Conservation (phyloP, 2,888 invertebrate species). For the Liopterus haemorrhoidalis region DNA sequence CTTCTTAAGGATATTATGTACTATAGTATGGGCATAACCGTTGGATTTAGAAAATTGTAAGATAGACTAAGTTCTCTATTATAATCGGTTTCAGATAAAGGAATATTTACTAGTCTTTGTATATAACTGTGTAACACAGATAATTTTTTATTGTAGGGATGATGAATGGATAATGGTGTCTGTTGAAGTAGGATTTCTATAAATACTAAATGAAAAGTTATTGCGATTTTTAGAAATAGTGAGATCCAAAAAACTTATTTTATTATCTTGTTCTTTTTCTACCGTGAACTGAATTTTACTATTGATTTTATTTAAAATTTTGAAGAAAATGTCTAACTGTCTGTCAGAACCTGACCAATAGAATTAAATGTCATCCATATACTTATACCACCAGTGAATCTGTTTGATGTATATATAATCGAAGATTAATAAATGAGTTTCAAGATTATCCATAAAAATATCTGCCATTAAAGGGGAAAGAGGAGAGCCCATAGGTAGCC, state of each 20-base stretch:
- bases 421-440: slow-evolving; percentile 6
- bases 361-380: slow-evolving; percentile 12
- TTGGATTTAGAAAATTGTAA: too few relatives aligned
- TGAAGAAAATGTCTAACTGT: slow-evolving; percentile 8
- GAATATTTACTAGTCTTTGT: too few relatives aligned
- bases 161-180: slow-evolving; percentile 11
- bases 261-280: slow-evolving; percentile 9
- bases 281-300: slow-evolving; percentile 12
- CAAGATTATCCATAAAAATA: slow-evolving; percentile 11
- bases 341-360: slow-evolving; percentile 11
- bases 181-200: slow-evolving; percentile 13
- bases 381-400: slow-evolving; percentile 9
- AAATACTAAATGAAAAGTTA: slow-evolving; percentile 8
- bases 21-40: too few relatives aligned
- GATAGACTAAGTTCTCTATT: too few relatives aligned
- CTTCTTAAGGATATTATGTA: too few relatives aligned
- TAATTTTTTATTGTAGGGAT: too few relatives aligned
- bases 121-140: too few relatives aligned
- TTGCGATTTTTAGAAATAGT: slow-evolving; percentile 1
- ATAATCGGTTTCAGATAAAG: too few relatives aligned
- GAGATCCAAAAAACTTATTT: slow-evolving; percentile 8
- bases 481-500: slow-evolving; percentile 10
- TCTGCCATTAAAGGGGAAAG: slow-evolving; percentile 10
- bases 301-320: slow-evolving; percentile 5
- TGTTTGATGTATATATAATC: neutral